Evolutionary conservation across 23 tunicate genomes (phyloP), one percentile per base, ranked within the genome.

Genomic region (Clavelina lepadiformis): DNA sequence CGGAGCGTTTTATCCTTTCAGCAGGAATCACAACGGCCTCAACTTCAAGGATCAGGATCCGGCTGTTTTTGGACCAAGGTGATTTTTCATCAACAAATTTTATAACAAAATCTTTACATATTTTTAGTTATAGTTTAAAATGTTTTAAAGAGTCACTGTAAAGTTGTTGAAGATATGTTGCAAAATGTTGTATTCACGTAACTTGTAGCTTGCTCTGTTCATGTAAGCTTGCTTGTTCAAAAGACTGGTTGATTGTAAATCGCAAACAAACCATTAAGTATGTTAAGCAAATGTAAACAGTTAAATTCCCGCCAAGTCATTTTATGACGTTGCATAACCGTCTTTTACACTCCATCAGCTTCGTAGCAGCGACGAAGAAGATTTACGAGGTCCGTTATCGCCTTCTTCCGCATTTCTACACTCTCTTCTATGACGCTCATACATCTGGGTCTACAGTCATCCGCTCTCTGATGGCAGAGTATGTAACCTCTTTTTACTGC

Each of bases 1-100:
- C 22, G 99, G 99, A 33, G 95, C 99, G 22, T 94, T 94, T 65
- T 94, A 86, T 63, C 92, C 91, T 4, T 94, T 80, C 38, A 54
- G 77, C 50, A 75, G 99, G 54, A 94, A 94, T 46, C 99, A 94
- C 51, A 94, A 94, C 70, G 81, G 95, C 3, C 23, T 87, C 4
- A 73, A 73, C 18, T 62, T 51, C 35, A 38, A 21, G 32, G 88
- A 89, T 53, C 99, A 94, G 65, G 99, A 94, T 66, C 99, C 99
- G 27, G 99, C 94, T 2, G 72, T 51, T 28, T 94, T 88, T 74
- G 88, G 94, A 5, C 88, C 71, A 1, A 71, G 72, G 96, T 87
- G 36, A 56, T 85, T 52, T n/a, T 73, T 49, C 5, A 28, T 11
- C 13, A 44, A 44, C 15, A 11, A 44, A 44, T 44, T 15, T 44